phyloP scores from a whole-genome alignment of 1,140 invertebrate species.

The Brachionus plicatilis region DNA sequence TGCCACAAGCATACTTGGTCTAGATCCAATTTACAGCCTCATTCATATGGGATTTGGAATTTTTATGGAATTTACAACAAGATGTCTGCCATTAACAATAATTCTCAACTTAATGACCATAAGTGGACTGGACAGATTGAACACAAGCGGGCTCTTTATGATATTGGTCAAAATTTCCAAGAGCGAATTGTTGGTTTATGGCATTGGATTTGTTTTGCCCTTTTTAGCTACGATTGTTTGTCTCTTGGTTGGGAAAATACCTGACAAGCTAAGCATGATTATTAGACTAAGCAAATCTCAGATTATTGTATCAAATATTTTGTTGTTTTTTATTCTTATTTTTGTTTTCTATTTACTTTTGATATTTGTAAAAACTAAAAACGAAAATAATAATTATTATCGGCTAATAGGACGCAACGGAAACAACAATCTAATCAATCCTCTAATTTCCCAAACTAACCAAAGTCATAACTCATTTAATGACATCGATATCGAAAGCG shows the following conservation, averaged over 20 bases:
- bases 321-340: not conserved
- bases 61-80: not conserved
- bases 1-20: slow-evolving; percentile 42
- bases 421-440: not conserved
- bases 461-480: not conserved
- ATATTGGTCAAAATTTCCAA: not conserved
- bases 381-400: not conserved
- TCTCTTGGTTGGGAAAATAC: not conserved
- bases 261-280: not conserved
- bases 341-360: slow-evolving; percentile 9
- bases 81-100: not conserved
- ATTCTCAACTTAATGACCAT: not conserved
- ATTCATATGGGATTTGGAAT: slow-evolving; percentile 59
- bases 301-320: slow-evolving; percentile 7
- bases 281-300: not conserved
- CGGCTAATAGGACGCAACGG: not conserved
- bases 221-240: not conserved
- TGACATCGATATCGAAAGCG: not conserved
- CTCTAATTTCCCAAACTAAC: not conserved
- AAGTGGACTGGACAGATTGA: not conserved
- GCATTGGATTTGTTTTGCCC: slow-evolving; percentile 3
- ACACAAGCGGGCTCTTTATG: not conserved
- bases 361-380: not conserved
- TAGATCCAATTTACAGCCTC: slow-evolving; percentile 71
- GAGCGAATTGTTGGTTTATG: not conserved